A percentile compares a stretch with the other conserved stretches of the same genome.
Evolutionary conservation across 1,140 invertebrate species (phyloP).

Genomic region (Dufourea novaeangliae): DNA sequence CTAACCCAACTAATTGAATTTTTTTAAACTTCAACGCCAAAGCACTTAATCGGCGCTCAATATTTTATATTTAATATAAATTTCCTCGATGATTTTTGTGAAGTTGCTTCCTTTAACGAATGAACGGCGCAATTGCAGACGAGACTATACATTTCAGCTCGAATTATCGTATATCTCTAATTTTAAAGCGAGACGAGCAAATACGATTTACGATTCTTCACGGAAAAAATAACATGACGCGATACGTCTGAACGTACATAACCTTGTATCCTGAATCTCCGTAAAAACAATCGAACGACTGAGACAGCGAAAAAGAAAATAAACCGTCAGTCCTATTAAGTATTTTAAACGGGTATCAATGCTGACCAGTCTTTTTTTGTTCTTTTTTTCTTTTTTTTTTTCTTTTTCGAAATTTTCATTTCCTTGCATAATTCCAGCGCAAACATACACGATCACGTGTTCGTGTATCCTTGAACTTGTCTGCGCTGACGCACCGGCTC

Average conservation of each 20-base stretch:
- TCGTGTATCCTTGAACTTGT: slow-evolving; percentile 74
- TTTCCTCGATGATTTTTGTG: too few species aligned
- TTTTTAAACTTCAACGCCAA: too few species aligned
- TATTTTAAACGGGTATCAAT: background rate
- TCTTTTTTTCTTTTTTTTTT: background rate
- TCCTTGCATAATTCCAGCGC: slow-evolving; percentile 3
- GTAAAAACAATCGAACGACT: background rate
- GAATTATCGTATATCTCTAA: background rate
- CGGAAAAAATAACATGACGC: background rate
- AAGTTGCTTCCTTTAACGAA: too few species aligned
- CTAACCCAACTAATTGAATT: too few species aligned
- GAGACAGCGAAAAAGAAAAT: background rate
- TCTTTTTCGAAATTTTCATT: slow-evolving; percentile 11
- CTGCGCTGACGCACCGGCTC: slow-evolving; percentile 48
- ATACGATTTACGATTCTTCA: background rate
- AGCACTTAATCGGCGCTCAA: too few species aligned
- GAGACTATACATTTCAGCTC: background rate
- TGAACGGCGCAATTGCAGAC: background rate
- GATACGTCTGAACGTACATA: too few species aligned
- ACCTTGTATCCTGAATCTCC: background rate
- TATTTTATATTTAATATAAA: too few species aligned
- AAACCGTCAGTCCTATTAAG: too few species aligned
- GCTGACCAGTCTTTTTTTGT: background rate
- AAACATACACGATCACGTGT: slow-evolving; percentile 65
- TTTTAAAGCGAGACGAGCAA: background rate